Base-by-base conservation (phyloP, 2,797 vertebrate genomes). In the Perodicticus potto region DNA sequence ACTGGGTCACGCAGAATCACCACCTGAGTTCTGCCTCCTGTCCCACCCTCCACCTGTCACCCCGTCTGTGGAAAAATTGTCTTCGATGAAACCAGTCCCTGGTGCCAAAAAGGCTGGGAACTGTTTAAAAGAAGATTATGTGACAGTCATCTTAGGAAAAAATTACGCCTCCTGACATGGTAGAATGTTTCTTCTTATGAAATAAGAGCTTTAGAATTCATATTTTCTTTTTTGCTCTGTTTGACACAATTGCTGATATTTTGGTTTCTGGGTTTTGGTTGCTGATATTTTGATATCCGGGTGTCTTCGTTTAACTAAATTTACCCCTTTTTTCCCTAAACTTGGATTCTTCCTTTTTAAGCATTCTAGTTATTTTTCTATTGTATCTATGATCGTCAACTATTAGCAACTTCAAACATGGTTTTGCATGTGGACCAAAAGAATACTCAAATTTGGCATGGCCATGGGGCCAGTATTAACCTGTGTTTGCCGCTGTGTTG, bases 201-300 rank as follows among this genome's bases (percentile, higher is more conserved):
- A 95, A 93, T 34, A 80, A 88, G 63, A 84, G 20, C 20, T 27
- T 85, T 87, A 37, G 3, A 93, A 72, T 17, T 45, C 77, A 34
- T 12, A 82, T 70, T 77, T 89, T 32, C 13, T 73, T 80, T 49
- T 55, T 43, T 23, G 37, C 1, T 13, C 27, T 69, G 43, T n/a
- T 25, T 85, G 34, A 29, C 32, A 69, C 10, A 57, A 95, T 43
- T 27, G 27, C 27, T 78, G 81, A n/a, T 67, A 67, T n/a, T n/a
- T 19, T 67, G 65, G 32, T 67, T n/a, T 67, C 65, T n/a, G 32
- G 49, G 49, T 53, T 53, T 53, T 53, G 49, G 14, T 53, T 5
- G 49, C 49, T 53, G 14, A 16, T 53, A 53, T 16, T 53, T 53
- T 53, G 49, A 14, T 16, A 19, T 17, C 37, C 67, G 19, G 55